Conservation (phyloP, 2,888 invertebrate species). For the Prosopocoilus inquinatus region DNA sequence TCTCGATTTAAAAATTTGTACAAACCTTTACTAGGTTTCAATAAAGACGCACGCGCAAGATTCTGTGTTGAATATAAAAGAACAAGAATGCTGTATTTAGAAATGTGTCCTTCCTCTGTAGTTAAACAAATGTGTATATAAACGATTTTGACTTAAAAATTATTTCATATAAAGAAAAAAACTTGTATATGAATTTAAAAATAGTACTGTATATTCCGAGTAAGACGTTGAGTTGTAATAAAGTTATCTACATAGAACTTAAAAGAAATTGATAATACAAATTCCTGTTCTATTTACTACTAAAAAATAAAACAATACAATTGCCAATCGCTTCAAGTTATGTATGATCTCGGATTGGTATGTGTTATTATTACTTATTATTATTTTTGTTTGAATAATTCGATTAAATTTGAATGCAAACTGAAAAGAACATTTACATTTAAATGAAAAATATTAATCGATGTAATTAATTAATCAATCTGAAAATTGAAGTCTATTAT, state of each 20-base stretch:
- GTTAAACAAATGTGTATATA: no score
- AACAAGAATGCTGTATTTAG: neutral
- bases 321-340: conserved; percentile 16
- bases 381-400: conserved; percentile 9
- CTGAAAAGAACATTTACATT: conserved; percentile 29
- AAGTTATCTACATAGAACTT: no score
- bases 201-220: no score
- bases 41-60: no score
- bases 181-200: no score
- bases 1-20: no score
- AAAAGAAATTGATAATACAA: neutral
- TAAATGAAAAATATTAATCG: conserved; percentile 26
- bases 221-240: no score
- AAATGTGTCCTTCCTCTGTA: no score
- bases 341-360: conserved; percentile 31
- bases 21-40: no score
- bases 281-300: conserved; percentile 10
- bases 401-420: conserved; percentile 23
- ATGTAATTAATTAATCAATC: conserved; percentile 4
- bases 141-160: no score
- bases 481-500: conserved; percentile 18
- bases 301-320: conserved; percentile 7
- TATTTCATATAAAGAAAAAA: no score
- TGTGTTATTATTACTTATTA: conserved; percentile 7
- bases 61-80: conserved; percentile 3